Conservation (phyloP, 2,888 invertebrate species). For the Bruchidius siliquastri region DNA sequence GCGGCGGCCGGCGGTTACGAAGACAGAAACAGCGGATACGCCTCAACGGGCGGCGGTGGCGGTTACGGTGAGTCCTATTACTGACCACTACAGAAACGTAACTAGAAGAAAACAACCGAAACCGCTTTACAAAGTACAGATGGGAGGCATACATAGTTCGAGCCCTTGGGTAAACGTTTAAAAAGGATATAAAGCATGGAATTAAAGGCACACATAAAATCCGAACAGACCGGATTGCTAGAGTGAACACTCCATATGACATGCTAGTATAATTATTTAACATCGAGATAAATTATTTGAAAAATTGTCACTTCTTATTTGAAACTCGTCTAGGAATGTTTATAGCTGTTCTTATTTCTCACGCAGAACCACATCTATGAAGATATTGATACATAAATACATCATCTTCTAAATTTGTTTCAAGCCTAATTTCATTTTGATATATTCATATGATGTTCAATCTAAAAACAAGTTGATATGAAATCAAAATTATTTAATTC, state of each 20-base stretch:
- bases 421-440: too few species aligned
- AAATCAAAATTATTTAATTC: too few species aligned
- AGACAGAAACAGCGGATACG: constrained; percentile 29
- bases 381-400: too few species aligned
- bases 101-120: background rate
- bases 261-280: background rate
- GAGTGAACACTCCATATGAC: background rate
- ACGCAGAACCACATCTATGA: too few species aligned
- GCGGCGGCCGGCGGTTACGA: constrained; percentile 22
- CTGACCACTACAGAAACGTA: constrained; percentile 5
- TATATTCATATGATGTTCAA: too few species aligned
- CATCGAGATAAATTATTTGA: too few species aligned
- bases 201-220: background rate
- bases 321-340: too few species aligned
- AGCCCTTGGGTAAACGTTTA: too few species aligned
- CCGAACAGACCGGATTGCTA: background rate
- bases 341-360: too few species aligned
- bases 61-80: constrained; percentile 29
- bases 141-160: background rate
- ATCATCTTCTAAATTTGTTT: too few species aligned
- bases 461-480: too few species aligned
- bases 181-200: background rate
- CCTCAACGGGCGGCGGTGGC: constrained; percentile 24
- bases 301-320: too few species aligned
- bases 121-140: background rate